Conservation (phyloP, 2,797 vertebrate genomes). For the Buceros bicornis region DNA sequence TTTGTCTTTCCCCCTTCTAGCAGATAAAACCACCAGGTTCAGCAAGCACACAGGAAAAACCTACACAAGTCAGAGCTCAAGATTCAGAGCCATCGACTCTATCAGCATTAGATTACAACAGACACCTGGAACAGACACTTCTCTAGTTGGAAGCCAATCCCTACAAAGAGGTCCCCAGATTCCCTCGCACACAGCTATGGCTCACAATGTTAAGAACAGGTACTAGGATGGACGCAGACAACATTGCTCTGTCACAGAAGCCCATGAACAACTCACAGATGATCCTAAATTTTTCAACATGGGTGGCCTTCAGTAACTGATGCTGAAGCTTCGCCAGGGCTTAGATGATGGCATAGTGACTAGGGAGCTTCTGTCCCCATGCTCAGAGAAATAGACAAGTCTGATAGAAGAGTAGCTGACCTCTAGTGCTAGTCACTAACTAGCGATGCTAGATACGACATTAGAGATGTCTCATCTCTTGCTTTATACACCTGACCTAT, state of each 20-base stretch:
- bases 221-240: neutral
- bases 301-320: neutral
- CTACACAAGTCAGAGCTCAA: neutral
- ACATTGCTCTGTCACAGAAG: neutral
- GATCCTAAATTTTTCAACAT: neutral
- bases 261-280: neutral
- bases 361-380: neutral
- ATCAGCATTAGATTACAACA: neutral
- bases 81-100: neutral
- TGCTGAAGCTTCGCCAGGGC: neutral
- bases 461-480: neutral
- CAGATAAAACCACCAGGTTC: neutral
- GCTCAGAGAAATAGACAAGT: neutral
- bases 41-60: neutral
- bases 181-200: neutral
- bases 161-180: neutral
- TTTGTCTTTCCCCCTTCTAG: neutral
- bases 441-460: no score
- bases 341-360: neutral
- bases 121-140: neutral
- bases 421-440: neutral
- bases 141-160: neutral
- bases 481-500: fast-evolving
- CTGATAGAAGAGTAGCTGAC: neutral
- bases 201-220: fast-evolving